These are phyloP conservation scores for Parnassius smintheus DNA, from an alignment of 2,888 invertebrate species.

Conservation along the genomic window DNA sequence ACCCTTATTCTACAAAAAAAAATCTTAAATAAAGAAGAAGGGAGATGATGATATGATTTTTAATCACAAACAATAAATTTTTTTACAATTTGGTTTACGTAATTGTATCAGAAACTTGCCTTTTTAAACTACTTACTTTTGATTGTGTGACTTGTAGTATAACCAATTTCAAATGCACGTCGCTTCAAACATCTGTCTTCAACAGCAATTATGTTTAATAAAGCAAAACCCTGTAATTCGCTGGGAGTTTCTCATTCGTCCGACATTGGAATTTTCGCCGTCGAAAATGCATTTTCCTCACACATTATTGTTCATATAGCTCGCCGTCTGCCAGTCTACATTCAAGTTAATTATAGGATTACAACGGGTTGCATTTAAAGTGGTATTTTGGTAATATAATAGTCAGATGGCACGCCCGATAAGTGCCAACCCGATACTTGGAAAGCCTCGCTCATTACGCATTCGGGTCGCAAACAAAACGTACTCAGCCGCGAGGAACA, in stretches of 20 bases:
- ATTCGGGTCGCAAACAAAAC: constrained; percentile 70
- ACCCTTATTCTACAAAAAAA: no score
- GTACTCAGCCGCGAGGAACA: constrained; percentile 62
- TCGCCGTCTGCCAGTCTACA: constrained; percentile 53
- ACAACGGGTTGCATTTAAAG: constrained; percentile 72
- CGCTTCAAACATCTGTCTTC: constrained; percentile 35
- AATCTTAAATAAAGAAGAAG: no score
- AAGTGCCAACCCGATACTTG: constrained; percentile 71
- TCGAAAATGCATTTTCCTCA: constrained; percentile 75
- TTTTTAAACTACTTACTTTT: no score
- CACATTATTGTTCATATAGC: constrained; percentile 64
- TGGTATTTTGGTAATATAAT: constrained; percentile 80
- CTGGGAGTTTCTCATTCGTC: constrained; percentile 53
- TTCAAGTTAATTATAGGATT: constrained; percentile 79
- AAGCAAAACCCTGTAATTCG: constrained; percentile 63
- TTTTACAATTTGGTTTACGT: no score
- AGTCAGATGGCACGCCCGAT: constrained; percentile 80
- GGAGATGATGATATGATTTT: no score
- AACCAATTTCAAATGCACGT: constrained; percentile 12
- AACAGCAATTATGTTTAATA: constrained; percentile 49
- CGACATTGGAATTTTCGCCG: constrained; percentile 64
- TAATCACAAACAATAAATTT: no score
- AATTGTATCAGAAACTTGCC: no score
- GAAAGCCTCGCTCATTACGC: constrained; percentile 74
- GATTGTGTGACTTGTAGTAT: no score